Evolutionary conservation across 2,113 vertebrate species (phyloP).

Genomic region (Polyodon spathula): DNA sequence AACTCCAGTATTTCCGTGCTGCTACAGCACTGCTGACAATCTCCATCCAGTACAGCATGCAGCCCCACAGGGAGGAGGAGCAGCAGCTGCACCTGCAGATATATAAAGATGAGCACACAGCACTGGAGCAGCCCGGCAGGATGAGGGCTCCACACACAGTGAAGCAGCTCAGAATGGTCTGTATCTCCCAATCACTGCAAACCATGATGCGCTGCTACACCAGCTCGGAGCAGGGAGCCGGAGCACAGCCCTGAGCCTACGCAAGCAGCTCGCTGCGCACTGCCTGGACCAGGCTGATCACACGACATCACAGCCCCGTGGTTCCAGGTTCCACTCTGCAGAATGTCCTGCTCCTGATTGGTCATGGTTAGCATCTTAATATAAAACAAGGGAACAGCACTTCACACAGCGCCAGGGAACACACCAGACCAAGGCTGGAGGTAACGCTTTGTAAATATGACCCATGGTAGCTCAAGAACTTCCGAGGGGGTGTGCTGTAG

Average conservation of each 20-base stretch:
- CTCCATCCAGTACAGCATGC: not conserved
- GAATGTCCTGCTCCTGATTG: too few relatives aligned
- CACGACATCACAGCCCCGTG: too few relatives aligned
- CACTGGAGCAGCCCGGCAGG: slow-evolving; percentile 4
- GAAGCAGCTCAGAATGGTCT: slow-evolving; percentile 67
- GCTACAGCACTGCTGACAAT: slow-evolving; percentile 52
- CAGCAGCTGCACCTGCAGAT: slow-evolving; percentile 1
- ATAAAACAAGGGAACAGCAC: too few relatives aligned
- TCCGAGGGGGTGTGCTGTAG: too few relatives aligned
- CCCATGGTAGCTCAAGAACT: too few relatives aligned
- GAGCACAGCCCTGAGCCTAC: not conserved
- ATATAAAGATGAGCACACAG: not conserved
- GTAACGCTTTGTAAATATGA: too few relatives aligned
- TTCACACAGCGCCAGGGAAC: too few relatives aligned
- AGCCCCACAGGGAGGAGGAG: too few relatives aligned
- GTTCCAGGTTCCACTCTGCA: too few relatives aligned
- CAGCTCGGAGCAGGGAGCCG: slow-evolving; percentile 22
- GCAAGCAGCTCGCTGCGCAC: not conserved
- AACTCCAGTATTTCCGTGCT: slow-evolving; percentile 75
- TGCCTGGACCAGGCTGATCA: not conserved
- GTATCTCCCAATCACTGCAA: slow-evolving; percentile 69
- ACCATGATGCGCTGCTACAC: slow-evolving; percentile 70
- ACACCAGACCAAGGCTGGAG: too few relatives aligned
- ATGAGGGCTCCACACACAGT: slow-evolving; percentile 27
- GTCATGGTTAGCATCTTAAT: too few relatives aligned